Conservation (phyloP, 2,888 invertebrate genomes). For the Saturnia pavonia region DNA sequence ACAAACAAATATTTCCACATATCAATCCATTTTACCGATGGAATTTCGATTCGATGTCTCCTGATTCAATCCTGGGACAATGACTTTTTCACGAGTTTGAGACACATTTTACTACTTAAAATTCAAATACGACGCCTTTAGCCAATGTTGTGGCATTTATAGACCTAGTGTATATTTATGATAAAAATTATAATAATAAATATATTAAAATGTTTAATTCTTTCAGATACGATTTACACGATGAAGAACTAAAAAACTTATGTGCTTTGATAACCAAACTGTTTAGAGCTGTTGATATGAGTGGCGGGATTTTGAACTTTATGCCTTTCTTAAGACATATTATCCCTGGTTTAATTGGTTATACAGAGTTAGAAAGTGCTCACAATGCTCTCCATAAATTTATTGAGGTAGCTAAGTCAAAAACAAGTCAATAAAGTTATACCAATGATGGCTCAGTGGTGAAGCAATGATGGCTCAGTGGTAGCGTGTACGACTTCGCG, state of each 20-base stretch:
- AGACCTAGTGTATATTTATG: too few relatives aligned
- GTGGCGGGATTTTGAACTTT: constrained; percentile 87
- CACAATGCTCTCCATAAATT: constrained; percentile 79
- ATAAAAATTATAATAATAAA: too few relatives aligned
- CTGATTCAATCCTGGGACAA: not conserved
- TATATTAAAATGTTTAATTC: constrained; percentile 20
- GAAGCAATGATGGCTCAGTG: too few relatives aligned
- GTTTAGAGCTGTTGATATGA: constrained; percentile 85
- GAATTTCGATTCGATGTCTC: not conserved
- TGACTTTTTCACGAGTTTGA: not conserved
- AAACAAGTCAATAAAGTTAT: too few relatives aligned
- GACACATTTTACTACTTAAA: not conserved
- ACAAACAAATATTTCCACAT: not conserved
- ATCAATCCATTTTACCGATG: too few relatives aligned
- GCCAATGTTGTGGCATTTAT: not conserved
- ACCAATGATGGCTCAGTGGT: too few relatives aligned
- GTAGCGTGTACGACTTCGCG: too few relatives aligned
- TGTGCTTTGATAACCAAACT: constrained; percentile 82
- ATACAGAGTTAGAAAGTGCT: constrained; percentile 76
- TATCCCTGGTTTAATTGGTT: constrained; percentile 84
- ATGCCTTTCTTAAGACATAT: constrained; percentile 86
- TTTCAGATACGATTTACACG: constrained; percentile 81
- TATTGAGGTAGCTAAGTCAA: constrained; percentile 65
- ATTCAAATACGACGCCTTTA: not conserved
- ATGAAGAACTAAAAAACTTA: constrained; percentile 77